Evolutionary conservation across 2,888 invertebrate genomes (phyloP).

Genomic region (Myathropa florea): DNA sequence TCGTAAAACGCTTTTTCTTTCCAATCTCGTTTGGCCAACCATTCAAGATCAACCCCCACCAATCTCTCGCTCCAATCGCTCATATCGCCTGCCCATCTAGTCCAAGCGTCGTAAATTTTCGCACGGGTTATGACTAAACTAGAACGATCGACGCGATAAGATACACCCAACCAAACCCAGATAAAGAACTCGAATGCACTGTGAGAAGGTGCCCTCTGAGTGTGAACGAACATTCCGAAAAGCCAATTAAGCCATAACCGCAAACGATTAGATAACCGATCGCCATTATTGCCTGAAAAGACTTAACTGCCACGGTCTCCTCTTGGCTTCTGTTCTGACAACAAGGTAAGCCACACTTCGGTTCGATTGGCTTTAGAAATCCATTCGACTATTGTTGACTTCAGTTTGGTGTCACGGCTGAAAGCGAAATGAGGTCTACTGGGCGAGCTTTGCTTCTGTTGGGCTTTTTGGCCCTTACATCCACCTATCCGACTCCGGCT

Average conservation of each 20-base stretch:
- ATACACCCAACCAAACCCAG: not conserved
- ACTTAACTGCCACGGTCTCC: not conserved
- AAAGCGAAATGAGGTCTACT: constrained; percentile 30
- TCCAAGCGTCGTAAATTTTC: constrained; percentile 7
- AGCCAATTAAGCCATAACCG: not conserved
- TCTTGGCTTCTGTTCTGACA: not conserved
- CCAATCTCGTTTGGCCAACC: no score
- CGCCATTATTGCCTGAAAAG: not conserved
- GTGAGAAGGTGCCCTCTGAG: not conserved
- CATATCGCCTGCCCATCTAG: not conserved
- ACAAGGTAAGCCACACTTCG: not conserved
- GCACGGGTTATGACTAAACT: not conserved
- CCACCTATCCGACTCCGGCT: constrained; percentile 20
- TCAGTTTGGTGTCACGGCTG: constrained; percentile 7
- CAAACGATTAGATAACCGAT: not conserved
- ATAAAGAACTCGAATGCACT: not conserved
- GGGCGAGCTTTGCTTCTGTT: not conserved
- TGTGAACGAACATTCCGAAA: not conserved
- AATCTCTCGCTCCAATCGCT: not conserved
- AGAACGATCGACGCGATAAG: not conserved
- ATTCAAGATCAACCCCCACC: no score
- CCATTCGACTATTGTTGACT: not conserved
- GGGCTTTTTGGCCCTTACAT: not conserved
- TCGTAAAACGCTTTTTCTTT: no score
- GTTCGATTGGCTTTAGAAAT: not conserved